phyloP scores from a whole-genome alignment of 1,140 invertebrate genomes.

The Cyclargus thomasi region DNA sequence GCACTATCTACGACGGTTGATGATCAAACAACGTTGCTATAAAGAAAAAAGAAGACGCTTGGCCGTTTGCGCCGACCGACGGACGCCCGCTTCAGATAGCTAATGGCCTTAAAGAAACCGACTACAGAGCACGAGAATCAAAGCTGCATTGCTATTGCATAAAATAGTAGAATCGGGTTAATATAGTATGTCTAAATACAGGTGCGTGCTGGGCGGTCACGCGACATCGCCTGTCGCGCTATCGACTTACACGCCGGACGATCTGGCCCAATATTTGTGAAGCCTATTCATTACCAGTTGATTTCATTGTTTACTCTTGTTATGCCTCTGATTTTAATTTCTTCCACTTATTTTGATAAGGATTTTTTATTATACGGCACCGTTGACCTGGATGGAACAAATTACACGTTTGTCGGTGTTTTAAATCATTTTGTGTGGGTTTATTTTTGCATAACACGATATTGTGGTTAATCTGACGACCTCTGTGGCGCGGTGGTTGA shows the following conservation, averaged over 20 bases:
- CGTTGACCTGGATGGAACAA: neutral
- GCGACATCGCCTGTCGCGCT: slow-evolving; percentile 56
- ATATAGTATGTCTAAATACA: slow-evolving; percentile 45
- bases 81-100: too few relatives aligned
- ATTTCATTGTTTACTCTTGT: slow-evolving; percentile 58
- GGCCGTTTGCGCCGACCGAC: too few relatives aligned
- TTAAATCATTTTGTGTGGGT: neutral
- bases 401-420: neutral
- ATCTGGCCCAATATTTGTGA: slow-evolving; percentile 67
- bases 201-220: slow-evolving; percentile 48
- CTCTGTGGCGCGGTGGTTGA: too few relatives aligned
- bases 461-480: too few relatives aligned
- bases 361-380: slow-evolving; percentile 7
- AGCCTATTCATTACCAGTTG: slow-evolving; percentile 59
- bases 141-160: too few relatives aligned
- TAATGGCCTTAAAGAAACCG: too few relatives aligned
- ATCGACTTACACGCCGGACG: slow-evolving; percentile 69
- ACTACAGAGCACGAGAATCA: too few relatives aligned
- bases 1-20: too few relatives aligned
- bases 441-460: neutral
- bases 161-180: too few relatives aligned
- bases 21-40: too few relatives aligned
- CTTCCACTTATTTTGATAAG: slow-evolving; percentile 7
- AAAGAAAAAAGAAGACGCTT: too few relatives aligned
- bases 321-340: slow-evolving; percentile 16